Conservation (phyloP, 2,797 vertebrate genomes). For the Paratrypauchen microcephalus region DNA sequence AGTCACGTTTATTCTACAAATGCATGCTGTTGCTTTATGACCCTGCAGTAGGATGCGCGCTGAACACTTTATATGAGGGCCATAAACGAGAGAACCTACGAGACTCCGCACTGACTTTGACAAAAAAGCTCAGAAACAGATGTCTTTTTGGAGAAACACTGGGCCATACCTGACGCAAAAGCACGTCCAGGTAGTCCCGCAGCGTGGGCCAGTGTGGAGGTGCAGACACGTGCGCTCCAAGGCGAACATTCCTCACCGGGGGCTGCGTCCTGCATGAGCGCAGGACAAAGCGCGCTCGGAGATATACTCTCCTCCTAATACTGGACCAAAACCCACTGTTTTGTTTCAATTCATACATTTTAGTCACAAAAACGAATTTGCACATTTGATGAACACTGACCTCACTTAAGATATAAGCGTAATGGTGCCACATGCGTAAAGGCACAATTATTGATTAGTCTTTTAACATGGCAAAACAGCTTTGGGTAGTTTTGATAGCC, state of each 20-base stretch:
- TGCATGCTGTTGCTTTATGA: conserved; percentile 74
- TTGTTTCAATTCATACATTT: background rate
- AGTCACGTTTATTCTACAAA: conserved; percentile 78
- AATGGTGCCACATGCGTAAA: background rate
- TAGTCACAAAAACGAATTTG: background rate
- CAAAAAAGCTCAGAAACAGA: conserved; percentile 50
- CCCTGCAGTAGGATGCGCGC: conserved; percentile 64
- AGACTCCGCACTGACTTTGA: conserved; percentile 65
- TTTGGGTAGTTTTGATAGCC: too few species aligned
- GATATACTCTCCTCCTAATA: too few species aligned
- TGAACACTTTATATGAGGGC: conserved; percentile 50
- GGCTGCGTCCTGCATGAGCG: background rate
- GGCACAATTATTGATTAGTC: background rate
- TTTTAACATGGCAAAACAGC: background rate
- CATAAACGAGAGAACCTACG: conserved; percentile 57
- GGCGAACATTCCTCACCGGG: background rate
- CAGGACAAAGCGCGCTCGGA: too few species aligned
- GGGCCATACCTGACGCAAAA: too few species aligned
- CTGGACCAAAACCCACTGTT: background rate
- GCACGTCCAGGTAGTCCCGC: too few species aligned
- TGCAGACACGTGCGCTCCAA: background rate
- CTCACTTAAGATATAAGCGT: too few species aligned
- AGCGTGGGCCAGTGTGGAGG: too few species aligned
- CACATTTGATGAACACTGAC: background rate
- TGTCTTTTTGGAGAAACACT: conserved; percentile 34